Evolutionary conservation across 1,140 invertebrate genomes (phyloP), one percentile per base, ranked within the genome.

Genomic region (Zaprionus vittiger): DNA sequence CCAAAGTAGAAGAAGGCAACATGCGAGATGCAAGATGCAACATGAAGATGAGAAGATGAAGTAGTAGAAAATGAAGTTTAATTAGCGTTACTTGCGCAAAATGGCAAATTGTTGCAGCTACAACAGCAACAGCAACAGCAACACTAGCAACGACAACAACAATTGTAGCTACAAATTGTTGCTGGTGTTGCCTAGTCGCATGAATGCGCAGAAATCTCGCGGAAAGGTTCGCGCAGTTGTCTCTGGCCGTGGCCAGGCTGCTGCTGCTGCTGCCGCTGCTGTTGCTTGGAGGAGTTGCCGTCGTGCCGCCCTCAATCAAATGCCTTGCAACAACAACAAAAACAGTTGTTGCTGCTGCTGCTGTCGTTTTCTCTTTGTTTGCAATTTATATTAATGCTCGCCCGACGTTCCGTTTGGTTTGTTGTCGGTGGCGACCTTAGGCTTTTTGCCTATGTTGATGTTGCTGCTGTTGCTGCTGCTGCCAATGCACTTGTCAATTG

Each of bases 21-120:
- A 71, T 47, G 22, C 26, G n/a, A 26, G n/a, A 20, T 20, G 20
- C 20, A 20, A 71, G 37, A 34, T 62, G 66, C 56, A 66, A 69
- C 71, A 73, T 77, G 80, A 80, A 89, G 91, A 79, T 41, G 38
- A 41, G 38, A 41, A 41, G 38, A 47, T 91, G 77, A 80, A 81
- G 80, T 83, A 78, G 79, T 83, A 73, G 79, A 92, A 77, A 87
- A 91, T 90, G 74, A 90, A 92, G 80, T 85, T 86, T 91, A 90
- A 89, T 89, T 91, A 91, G 84, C 84, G 77, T 91, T 91, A 91
- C 83, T 90, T 83, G 89, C 81, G 83, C 80, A 89, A 85, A 86
- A 91, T 91, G 85, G 84, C 79, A 91, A 91, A 91, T 91, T 91
- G 89, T 80, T 80, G 75, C 63, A 71, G 76, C 74, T 68, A 69